Evolutionary conservation across 2,888 invertebrate genomes (phyloP).

Genomic region (Spilarctia lutea): DNA sequence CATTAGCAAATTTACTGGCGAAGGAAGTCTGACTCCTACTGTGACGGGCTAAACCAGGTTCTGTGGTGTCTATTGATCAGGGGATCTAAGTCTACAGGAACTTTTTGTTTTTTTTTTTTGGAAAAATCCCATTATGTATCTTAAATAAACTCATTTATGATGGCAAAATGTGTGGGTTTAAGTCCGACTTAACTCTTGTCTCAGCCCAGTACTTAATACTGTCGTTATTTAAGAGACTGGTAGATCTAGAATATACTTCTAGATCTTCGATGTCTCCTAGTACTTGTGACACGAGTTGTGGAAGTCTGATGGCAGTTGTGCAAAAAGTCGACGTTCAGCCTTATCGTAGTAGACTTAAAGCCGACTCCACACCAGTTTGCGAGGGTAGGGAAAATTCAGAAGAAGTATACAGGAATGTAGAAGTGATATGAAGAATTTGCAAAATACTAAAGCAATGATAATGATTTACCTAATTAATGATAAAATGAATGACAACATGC

Average conservation of each 20-base stretch:
- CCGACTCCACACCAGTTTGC: too few relatives aligned
- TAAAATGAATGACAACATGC: slow-evolving; percentile 27
- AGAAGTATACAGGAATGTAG: neutral
- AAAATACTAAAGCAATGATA: neutral
- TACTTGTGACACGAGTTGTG: too few relatives aligned
- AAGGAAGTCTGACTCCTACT: neutral
- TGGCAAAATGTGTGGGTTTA: neutral
- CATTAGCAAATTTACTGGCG: neutral
- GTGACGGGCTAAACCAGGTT: neutral
- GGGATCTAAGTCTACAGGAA: too few relatives aligned
- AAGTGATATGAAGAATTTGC: too few relatives aligned
- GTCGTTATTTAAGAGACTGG: neutral
- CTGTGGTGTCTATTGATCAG: neutral
- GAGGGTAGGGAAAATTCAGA: neutral
- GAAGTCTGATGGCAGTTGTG: too few relatives aligned
- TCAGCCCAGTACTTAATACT: neutral
- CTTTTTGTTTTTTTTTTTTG: too few relatives aligned
- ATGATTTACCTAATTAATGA: slow-evolving; percentile 7
- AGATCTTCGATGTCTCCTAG: neutral
- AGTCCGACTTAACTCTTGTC: too few relatives aligned
- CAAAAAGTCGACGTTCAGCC: too few relatives aligned
- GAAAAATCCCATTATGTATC: too few relatives aligned
- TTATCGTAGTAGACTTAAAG: too few relatives aligned
- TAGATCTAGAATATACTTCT: too few relatives aligned
- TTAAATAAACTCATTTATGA: neutral